Evolutionary conservation across 64 coral and sea anemone genomes (phyloP).

Genomic region (Anthopleura sola): DNA sequence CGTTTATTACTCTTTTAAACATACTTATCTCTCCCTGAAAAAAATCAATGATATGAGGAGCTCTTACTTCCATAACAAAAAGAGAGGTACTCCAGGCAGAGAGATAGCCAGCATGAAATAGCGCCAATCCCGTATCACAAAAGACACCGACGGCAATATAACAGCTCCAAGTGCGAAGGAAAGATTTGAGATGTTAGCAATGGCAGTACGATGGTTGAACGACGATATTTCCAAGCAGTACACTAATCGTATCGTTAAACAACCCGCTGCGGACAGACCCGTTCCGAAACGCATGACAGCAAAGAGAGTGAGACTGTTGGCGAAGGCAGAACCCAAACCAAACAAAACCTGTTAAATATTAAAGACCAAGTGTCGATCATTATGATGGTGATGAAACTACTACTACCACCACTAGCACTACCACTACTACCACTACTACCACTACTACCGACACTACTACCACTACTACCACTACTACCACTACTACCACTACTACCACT

Average conservation of each 20-base stretch:
- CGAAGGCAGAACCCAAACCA: slow-evolving; percentile 36
- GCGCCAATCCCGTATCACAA: slow-evolving; percentile 37
- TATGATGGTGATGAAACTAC: not conserved
- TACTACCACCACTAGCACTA: no score
- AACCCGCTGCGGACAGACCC: slow-evolving; percentile 24
- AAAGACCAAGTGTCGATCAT: not conserved
- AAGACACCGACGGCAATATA: slow-evolving; percentile 18
- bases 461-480: no score
- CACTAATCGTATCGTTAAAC: slow-evolving; percentile 28
- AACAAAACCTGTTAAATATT: slow-evolving; percentile 21
- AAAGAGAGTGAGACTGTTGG: slow-evolving; percentile 34
- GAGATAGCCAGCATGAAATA: slow-evolving; percentile 28
- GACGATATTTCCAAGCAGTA: slow-evolving; percentile 39
- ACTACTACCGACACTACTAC: no score
- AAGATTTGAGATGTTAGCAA: slow-evolving; percentile 23
- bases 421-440: no score
- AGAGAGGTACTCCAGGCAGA: not conserved
- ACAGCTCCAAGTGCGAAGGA: slow-evolving; percentile 27
- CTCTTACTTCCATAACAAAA: slow-evolving; percentile 45
- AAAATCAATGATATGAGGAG: not conserved
- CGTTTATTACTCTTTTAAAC: no score
- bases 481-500: no score
- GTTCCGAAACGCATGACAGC: slow-evolving; percentile 39
- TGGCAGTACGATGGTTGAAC: slow-evolving; percentile 15
- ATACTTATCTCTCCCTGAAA: no score